Percentiles rank a stretch among this genome's conserved stretches.
phyloP scores from a whole-genome alignment of 2,888 invertebrate species.

The Rhyacophila evoluta region DNA sequence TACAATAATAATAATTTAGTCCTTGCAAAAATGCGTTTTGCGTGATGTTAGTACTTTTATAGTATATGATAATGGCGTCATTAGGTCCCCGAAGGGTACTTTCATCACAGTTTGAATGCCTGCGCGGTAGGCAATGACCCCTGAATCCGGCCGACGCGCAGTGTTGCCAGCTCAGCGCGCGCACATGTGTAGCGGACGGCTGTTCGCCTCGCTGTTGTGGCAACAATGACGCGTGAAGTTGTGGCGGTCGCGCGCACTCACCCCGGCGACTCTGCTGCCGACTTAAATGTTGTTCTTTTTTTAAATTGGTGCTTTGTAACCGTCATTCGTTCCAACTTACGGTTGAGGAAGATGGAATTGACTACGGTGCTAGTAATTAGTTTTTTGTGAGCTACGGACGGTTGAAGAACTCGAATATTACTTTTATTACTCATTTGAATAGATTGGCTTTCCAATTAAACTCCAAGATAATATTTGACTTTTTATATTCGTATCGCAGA shows the following conservation, averaged over 20 bases:
- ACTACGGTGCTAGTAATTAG: slow-evolving; percentile 13
- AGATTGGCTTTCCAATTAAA: neutral
- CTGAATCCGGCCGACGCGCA: slow-evolving; percentile 25
- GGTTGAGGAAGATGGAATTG: slow-evolving; percentile 9
- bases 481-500: too few species aligned
- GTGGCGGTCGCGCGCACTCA: slow-evolving; percentile 9
- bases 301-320: slow-evolving; percentile 16
- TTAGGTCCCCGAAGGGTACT: neutral
- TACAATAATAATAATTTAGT: neutral
- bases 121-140: slow-evolving; percentile 47
- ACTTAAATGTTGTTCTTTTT: neutral
- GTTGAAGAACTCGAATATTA: neutral
- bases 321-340: neutral
- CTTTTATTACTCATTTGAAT: neutral
- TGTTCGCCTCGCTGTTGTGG: slow-evolving; percentile 16
- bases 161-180: slow-evolving; percentile 40
- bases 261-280: neutral
- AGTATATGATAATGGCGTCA: neutral
- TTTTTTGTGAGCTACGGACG: neutral
- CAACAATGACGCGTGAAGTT: slow-evolving; percentile 24
- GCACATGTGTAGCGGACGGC: slow-evolving; percentile 19
- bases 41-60: neutral
- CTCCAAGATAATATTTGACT: too few species aligned
- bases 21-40: neutral
- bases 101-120: slow-evolving; percentile 22